Base-by-base conservation (phyloP, 2,113 vertebrate species). In the Periophthalmodon schlosseri region DNA sequence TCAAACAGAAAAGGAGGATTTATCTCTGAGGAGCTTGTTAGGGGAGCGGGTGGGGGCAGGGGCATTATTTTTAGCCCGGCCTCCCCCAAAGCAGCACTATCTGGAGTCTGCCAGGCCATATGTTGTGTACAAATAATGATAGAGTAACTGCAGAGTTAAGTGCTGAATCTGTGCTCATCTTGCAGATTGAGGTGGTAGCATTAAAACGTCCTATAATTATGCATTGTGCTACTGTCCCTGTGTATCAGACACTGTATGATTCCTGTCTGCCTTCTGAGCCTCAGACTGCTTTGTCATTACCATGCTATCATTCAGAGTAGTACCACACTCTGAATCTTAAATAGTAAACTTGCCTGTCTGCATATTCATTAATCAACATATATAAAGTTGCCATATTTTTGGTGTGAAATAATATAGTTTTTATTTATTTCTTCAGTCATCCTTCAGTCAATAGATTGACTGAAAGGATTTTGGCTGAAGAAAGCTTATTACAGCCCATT, bases 51-150 rank as follows among this genome's bases (percentile, higher is more conserved):
- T 63, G 14, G 64, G 21, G 47, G 71, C 39, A 64, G 60, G 44
- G 54, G 18, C 4, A 33, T 2, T 75, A 75, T 75, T 79, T 81
- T 77, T 83, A 72, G 49, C 34, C 46, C 24, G 24, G 24, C 24
- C 60, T 34, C 60, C 60, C 60, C 16, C 11, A 46, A 44, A 44
- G 20, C 20, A 44, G 36, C 33, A 13, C 39, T 67, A 36, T 67
- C 20, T 66, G 64, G 12, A 39, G 36, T 39, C 20, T 67, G 11
- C 64, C 6, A 5, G 23, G 12, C 60, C 60, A 63, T 63, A 63
- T 67, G 64, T 10, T 67, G 36, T 67, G 34, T 46, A 67, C 39
- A 44, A 67, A 39, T 46, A 67, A 39, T 46, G 3, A 44, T 23
- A 34, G 28, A 23, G 64, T 44, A 13, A 56, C 20, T 56, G 8